A percentile compares a stretch with the other conserved stretches of the same genome.
phyloP scores from a whole-genome alignment of 2,888 invertebrate species.

The Linnaemya tessellans region DNA sequence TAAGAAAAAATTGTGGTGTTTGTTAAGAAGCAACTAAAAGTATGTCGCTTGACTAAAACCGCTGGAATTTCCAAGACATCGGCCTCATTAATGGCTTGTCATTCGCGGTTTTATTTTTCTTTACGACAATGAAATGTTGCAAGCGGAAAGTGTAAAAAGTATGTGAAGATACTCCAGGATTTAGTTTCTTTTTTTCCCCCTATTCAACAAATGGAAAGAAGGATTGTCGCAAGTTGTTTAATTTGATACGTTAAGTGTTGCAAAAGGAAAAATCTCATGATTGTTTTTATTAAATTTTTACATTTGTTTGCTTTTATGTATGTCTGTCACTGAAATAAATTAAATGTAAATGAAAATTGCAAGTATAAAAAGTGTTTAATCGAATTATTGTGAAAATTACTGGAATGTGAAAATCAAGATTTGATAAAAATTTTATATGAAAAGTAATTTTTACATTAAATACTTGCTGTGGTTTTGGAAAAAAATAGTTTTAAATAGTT shows the following conservation, averaged over 20 bases:
- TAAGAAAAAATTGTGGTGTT: conserved; percentile 31
- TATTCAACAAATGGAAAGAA: conserved; percentile 60
- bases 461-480: conserved; percentile 14
- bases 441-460: conserved; percentile 5
- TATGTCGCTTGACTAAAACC: conserved; percentile 60
- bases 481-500: conserved; percentile 44
- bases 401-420: conserved; percentile 4
- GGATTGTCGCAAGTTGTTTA: conserved; percentile 68
- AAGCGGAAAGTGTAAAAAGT: conserved; percentile 30
- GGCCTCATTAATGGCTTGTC: conserved; percentile 71
- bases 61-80: conserved; percentile 72
- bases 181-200: conserved; percentile 35
- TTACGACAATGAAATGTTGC: background rate
- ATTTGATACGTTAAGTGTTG: conserved; percentile 67
- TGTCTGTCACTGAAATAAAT: conserved; percentile 14
- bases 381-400: conserved; percentile 49
- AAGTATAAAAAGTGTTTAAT: too few species aligned
- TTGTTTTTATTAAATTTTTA: conserved; percentile 39
- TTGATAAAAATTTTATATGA: conserved; percentile 36
- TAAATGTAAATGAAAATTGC: conserved; percentile 50
- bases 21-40: conserved; percentile 39
- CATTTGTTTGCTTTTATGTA: conserved; percentile 1
- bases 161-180: conserved; percentile 41
- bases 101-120: conserved; percentile 44
- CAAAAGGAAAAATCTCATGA: conserved; percentile 52